Evolutionary conservation across 1,140 invertebrate genomes (phyloP).

Genomic region (Drosophila ambigua): DNA sequence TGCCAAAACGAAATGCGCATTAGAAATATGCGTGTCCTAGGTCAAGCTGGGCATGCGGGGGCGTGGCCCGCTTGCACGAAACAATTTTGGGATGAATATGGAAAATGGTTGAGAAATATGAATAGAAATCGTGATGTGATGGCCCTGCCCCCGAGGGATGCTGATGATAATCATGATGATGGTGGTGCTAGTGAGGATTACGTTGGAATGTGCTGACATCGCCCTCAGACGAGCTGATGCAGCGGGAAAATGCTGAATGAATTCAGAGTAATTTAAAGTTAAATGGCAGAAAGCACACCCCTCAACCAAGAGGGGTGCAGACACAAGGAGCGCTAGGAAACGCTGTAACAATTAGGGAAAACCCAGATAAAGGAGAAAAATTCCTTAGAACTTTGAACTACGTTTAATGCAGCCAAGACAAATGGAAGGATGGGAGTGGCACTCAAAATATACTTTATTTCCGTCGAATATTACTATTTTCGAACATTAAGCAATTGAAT

Average conservation of each 20-base stretch:
- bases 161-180: conserved; percentile 8
- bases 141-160: neutral
- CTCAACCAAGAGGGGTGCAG: neutral
- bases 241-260: conserved; percentile 27
- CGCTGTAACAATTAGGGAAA: conserved; percentile 24
- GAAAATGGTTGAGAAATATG: conserved; percentile 13
- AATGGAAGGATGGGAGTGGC: too few species aligned
- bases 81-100: conserved; percentile 19
- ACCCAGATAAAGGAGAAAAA: conserved; percentile 4
- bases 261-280: conserved; percentile 49
- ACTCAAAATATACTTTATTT: too few species aligned
- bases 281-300: conserved; percentile 5
- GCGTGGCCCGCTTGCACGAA: conserved; percentile 15
- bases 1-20: conserved; percentile 61
- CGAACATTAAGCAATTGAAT: neutral
- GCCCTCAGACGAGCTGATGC: conserved; percentile 33
- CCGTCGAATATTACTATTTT: neutral
- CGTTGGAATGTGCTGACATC: conserved; percentile 36
- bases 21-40: conserved; percentile 70
- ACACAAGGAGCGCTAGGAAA: neutral
- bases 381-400: too few species aligned
- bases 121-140: conserved; percentile 12
- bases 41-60: conserved; percentile 56
- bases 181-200: conserved; percentile 16
- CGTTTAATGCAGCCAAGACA: too few species aligned